A percentile compares a stretch with the other conserved stretches of the same genome.
phyloP scores from a whole-genome alignment of 2,888 invertebrate species.

The Euproctis similis region DNA sequence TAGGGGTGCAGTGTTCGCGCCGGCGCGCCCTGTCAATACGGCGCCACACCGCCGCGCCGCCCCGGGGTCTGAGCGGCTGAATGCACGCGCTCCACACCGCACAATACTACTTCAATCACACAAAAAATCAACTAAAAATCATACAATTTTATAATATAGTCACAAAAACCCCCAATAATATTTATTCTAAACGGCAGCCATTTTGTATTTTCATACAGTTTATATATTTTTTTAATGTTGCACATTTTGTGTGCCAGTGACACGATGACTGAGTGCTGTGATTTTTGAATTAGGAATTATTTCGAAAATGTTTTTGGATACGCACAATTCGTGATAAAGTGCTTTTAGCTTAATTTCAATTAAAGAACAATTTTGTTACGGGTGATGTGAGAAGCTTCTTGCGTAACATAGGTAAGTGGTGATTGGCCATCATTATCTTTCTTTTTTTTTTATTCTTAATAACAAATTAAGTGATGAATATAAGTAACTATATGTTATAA shows the following conservation, averaged over 20 bases:
- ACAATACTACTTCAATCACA: constrained; percentile 17
- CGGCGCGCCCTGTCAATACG: constrained; percentile 44
- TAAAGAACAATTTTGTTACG: constrained; percentile 8
- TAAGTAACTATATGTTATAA: too few relatives aligned
- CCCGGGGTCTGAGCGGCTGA: constrained; percentile 44
- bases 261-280: constrained; percentile 37
- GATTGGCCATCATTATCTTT: constrained; percentile 1
- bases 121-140: constrained; percentile 13
- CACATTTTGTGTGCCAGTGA: constrained; percentile 37
- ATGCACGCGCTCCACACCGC: constrained; percentile 34
- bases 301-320: constrained; percentile 13
- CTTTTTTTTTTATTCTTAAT: too few relatives aligned
- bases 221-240: constrained; percentile 9
- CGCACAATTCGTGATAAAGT: neutral
- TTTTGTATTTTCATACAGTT: constrained; percentile 11
- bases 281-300: constrained; percentile 23
- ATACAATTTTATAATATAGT: constrained; percentile 6
- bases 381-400: constrained; percentile 25
- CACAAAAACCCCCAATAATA: constrained; percentile 14
- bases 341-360: constrained; percentile 4
- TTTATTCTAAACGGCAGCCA: constrained; percentile 6
- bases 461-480: too few relatives aligned
- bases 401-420: constrained; percentile 26
- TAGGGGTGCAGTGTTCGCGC: constrained; percentile 56
- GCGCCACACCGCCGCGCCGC: constrained; percentile 31